phyloP scores from a whole-genome alignment of 2,888 invertebrate genomes.

The Platypus cylindrus region DNA sequence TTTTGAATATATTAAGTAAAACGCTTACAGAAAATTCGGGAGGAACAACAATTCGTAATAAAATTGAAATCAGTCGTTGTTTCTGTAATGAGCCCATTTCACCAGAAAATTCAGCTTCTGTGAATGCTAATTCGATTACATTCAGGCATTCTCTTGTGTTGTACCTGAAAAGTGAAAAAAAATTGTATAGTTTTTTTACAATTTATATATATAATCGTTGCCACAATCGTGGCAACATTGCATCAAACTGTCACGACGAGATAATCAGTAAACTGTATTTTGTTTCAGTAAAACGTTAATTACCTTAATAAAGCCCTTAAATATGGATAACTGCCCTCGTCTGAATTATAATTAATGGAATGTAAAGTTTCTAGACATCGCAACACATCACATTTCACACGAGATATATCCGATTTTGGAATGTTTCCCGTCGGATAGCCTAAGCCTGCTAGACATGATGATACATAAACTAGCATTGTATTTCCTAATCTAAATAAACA shows the following conservation, averaged over 20 bases:
- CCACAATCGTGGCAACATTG: no score
- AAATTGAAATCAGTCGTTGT: constrained; percentile 65
- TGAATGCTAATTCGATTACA: constrained; percentile 72
- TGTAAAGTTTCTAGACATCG: constrained; percentile 57
- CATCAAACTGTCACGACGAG: no score
- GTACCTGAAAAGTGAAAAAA: constrained; percentile 44
- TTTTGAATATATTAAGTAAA: background rate
- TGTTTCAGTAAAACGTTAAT: background rate
- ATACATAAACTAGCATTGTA: constrained; percentile 72
- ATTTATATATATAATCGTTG: no score
- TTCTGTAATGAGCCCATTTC: constrained; percentile 58
- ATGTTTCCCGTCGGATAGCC: constrained; percentile 70
- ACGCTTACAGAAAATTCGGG: constrained; percentile 51
- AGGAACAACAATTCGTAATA: constrained; percentile 59
- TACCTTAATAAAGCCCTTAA: constrained; percentile 61
- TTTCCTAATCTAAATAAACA: constrained; percentile 61
- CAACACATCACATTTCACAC: constrained; percentile 63
- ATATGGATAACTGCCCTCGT: constrained; percentile 58
- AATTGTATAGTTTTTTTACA: background rate
- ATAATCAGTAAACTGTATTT: no score
- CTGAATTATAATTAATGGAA: constrained; percentile 45
- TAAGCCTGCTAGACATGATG: constrained; percentile 71
- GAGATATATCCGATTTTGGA: constrained; percentile 44
- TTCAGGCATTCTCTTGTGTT: constrained; percentile 78
- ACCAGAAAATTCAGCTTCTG: constrained; percentile 63